phyloP scores from a whole-genome alignment of 2,888 invertebrate genomes.

The Carabus problematicus region DNA sequence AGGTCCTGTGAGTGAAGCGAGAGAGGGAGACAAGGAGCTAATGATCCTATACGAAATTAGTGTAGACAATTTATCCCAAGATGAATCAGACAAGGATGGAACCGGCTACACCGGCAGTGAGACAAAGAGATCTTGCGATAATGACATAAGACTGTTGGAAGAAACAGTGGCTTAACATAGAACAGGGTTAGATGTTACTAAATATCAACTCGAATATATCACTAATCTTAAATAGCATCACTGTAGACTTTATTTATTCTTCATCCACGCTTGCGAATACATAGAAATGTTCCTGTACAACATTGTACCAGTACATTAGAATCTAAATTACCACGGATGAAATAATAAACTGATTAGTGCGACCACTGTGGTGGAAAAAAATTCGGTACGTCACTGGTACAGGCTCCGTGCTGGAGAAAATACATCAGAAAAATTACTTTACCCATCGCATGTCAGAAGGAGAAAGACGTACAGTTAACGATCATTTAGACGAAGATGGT shows the following conservation, averaged over 20 bases:
- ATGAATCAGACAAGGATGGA: constrained; percentile 37
- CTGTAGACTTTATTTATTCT: too few species aligned
- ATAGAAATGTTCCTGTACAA: too few species aligned
- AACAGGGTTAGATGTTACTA: not conserved
- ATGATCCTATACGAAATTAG: constrained; percentile 43
- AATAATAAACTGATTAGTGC: too few species aligned
- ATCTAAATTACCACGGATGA: too few species aligned
- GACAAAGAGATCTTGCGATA: constrained; percentile 37
- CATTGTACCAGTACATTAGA: too few species aligned
- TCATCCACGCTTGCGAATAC: too few species aligned
- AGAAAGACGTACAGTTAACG: constrained; percentile 32
- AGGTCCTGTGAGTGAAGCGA: constrained; percentile 10
- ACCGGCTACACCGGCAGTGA: not conserved
- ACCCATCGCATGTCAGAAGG: constrained; percentile 16
- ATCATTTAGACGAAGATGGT: constrained; percentile 34
- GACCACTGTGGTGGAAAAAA: too few species aligned
- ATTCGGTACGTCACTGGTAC: constrained; percentile 3
- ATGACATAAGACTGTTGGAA: constrained; percentile 27
- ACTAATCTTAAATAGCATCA: too few species aligned
- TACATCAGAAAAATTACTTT: constrained; percentile 40
- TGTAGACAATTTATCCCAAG: constrained; percentile 41
- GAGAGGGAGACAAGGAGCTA: constrained; percentile 22
- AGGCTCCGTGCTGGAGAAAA: constrained; percentile 27
- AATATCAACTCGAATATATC: too few species aligned
- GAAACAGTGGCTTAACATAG: not conserved